Evolutionary conservation across 2,797 vertebrate genomes (phyloP).

Genomic region (Acrossocheilus wenchowensis): DNA sequence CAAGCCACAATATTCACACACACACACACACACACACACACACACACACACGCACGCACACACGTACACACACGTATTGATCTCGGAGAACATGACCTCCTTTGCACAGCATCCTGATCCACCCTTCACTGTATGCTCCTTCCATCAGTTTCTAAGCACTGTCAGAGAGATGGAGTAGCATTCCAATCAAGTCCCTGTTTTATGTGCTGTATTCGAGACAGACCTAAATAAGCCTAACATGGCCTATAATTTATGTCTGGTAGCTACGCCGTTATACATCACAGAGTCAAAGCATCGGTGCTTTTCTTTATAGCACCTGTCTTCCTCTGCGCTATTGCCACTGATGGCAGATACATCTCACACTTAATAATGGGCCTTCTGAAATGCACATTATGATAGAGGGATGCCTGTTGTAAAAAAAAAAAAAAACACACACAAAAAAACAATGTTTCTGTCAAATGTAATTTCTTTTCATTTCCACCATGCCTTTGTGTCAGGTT

Average conservation of each 20-base stretch:
- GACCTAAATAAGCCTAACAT: slow-evolving; percentile 72
- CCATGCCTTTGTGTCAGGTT: slow-evolving; percentile 24
- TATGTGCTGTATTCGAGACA: slow-evolving; percentile 70
- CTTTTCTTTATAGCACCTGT: slow-evolving; percentile 77
- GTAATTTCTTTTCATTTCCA: slow-evolving; percentile 61
- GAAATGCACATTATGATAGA: slow-evolving; percentile 70
- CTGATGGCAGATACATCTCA: slow-evolving; percentile 76
- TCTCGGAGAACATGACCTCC: slow-evolving; percentile 25
- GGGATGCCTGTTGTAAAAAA: slow-evolving; percentile 61
- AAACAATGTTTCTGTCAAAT: slow-evolving; percentile 67
- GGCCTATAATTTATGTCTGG: slow-evolving; percentile 73
- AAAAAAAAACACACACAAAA: slow-evolving; percentile 43
- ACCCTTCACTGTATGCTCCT: slow-evolving; percentile 29
- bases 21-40: background rate
- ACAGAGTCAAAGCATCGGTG: slow-evolving; percentile 72
- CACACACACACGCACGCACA: background rate
- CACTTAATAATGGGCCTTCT: slow-evolving; percentile 75
- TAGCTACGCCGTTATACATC: slow-evolving; percentile 72
- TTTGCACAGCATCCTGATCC: slow-evolving; percentile 35
- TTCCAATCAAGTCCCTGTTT: slow-evolving; percentile 63
- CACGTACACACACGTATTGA: slow-evolving; percentile 17
- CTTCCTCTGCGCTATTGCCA: slow-evolving; percentile 72
- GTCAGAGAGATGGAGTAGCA: slow-evolving; percentile 57
- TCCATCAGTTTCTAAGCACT: slow-evolving; percentile 46
- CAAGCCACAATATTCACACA: background rate